phyloP scores from a whole-genome alignment of 2,797 vertebrate genomes.

The Parauchenoglanis punctatus region DNA sequence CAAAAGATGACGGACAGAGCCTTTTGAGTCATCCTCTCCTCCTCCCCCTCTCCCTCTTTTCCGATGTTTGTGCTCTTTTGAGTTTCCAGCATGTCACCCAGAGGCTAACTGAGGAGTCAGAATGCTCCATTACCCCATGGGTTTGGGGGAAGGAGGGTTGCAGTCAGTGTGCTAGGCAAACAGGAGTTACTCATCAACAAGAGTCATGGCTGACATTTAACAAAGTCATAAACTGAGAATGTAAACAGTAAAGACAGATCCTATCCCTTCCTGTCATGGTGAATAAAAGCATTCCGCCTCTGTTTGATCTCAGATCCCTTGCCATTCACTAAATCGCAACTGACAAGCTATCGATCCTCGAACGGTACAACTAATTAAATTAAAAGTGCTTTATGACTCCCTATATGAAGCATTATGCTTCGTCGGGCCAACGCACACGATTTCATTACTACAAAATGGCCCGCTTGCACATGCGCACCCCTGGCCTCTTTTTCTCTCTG shows the following conservation, averaged over 20 bases:
- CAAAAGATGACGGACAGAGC: constrained; percentile 70
- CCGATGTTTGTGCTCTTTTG: constrained; percentile 68
- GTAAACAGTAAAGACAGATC: constrained; percentile 44
- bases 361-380: constrained; percentile 74
- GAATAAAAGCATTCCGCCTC: constrained; percentile 55
- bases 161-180: constrained; percentile 64
- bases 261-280: constrained; percentile 33
- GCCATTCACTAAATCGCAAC: constrained; percentile 62
- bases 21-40: constrained; percentile 68
- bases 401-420: constrained; percentile 63
- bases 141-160: constrained; percentile 25
- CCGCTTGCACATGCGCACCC: constrained; percentile 57
- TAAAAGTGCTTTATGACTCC: constrained; percentile 70
- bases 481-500: constrained; percentile 49
- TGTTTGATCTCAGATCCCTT: constrained; percentile 56
- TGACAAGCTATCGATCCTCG: constrained; percentile 70
- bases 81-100: constrained; percentile 72
- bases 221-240: constrained; percentile 59
- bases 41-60: constrained; percentile 56
- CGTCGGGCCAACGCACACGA: constrained; percentile 62
- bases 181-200: constrained; percentile 53
- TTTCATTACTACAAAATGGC: constrained; percentile 71
- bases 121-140: constrained; percentile 64
- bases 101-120: constrained; percentile 71
- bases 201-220: constrained; percentile 65